Base-by-base conservation (phyloP, 2,888 invertebrate species). In the Machimus rusticus region DNA sequence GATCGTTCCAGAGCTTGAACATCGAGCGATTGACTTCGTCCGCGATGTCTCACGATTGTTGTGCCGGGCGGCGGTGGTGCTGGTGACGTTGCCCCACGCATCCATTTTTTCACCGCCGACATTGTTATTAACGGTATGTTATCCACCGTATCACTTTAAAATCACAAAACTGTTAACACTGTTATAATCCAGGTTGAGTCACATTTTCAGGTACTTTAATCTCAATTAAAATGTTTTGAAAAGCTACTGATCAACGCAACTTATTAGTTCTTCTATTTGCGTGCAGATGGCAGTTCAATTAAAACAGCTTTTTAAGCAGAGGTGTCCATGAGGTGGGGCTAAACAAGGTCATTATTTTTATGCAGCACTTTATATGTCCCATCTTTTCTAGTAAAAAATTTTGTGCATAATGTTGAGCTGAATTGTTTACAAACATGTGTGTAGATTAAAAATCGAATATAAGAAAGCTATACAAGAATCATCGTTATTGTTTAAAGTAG, bases 61-160 rank as follows among this genome's bases (percentile, higher is more conserved):
- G 46, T 23, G 37, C 37, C 46, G 23, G 55, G 5, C 23, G 37
- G 23, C 31, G 87, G 31, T 37, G 74, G 6, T 23, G 74, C 4
- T 34, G 66, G 51, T 57, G 76, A 46, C 19, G 85, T 43, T 43
- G 82, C 51, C 86, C 92, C 91, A 88, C 91, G 92, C 37, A 93
- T 91, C 92, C 93, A 93, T 90, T 91, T 91, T 89, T 91, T 92
- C 5, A 92, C 92, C 84, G 92, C 92, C 84, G 92, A 92, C 92
- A 92, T 89, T n/a, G 78, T 46, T 92, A 88, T 89, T 66, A 66
- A 28, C 66, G 66, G 90, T 51, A 55, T 77, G 66, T 82, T 39
- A n/a, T 55, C 66, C 66, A 66, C 23, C 23, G 66, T 28, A 37
- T 37, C 77, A 77, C 37, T 81, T 55, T 57, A 43, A 19, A 43